phyloP scores from a whole-genome alignment of 2,113 vertebrate species.

The Melanostigma gelatinosum region DNA sequence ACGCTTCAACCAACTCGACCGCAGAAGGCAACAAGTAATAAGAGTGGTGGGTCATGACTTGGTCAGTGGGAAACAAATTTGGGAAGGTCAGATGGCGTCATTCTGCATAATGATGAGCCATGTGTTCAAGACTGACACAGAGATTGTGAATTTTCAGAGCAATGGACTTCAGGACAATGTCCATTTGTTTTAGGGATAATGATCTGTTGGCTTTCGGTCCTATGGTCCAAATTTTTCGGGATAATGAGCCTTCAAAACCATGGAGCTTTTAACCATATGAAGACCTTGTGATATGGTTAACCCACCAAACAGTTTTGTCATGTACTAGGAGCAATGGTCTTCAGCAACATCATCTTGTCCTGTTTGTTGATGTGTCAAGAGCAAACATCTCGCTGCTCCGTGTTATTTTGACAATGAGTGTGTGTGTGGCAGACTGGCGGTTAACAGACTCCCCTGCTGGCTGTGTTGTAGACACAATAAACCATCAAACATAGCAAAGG shows the following conservation, averaged over 20 bases:
- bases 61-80: not conserved
- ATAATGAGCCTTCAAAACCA: not conserved
- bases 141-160: not conserved
- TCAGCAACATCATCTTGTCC: conserved; percentile 5
- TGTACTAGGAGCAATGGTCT: not conserved
- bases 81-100: not conserved
- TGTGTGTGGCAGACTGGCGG: conserved; percentile 49
- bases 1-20: not conserved
- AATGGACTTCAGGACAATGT: not conserved
- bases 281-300: too few species aligned
- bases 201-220: not conserved
- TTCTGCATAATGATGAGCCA: not conserved
- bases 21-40: not conserved
- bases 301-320: not conserved
- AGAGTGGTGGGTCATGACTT: not conserved
- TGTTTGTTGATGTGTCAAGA: conserved; percentile 64
- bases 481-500: conserved; percentile 58
- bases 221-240: not conserved
- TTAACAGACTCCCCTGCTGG: conserved; percentile 65
- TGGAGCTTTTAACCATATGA: not conserved
- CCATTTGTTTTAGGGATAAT: not conserved
- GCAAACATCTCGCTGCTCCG: conserved; percentile 46
- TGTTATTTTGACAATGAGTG: conserved; percentile 56
- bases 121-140: not conserved
- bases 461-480: conserved; percentile 75